A percentile compares a stretch with the other conserved stretches of the same genome.
Conservation (phyloP, 2,888 invertebrate genomes). For the Xanthia togata region DNA sequence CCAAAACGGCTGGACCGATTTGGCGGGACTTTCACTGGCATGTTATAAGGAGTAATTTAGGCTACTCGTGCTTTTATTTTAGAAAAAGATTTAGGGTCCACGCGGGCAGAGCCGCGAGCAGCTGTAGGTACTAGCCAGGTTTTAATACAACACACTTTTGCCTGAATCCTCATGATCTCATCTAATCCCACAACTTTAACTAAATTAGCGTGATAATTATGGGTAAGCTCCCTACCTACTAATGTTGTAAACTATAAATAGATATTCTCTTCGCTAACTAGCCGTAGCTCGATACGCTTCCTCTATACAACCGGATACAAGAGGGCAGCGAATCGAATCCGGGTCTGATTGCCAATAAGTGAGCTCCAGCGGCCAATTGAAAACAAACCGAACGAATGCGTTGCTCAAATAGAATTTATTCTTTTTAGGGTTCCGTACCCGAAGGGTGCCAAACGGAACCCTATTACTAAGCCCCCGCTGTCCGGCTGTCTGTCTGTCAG, state of each 20-base stretch:
- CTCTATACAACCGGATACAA: not conserved
- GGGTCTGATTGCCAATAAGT: slow-evolving; percentile 26
- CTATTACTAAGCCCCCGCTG: not conserved
- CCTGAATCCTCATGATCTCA: no score
- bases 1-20: no score
- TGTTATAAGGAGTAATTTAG: no score
- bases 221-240: not conserved
- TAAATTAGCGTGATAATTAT: no score
- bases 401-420: not conserved
- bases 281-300: not conserved
- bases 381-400: slow-evolving; percentile 12
- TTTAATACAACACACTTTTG: no score
- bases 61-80: no score
- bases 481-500: not conserved
- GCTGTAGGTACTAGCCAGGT: no score
- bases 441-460: not conserved
- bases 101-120: no score
- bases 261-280: slow-evolving; percentile 16
- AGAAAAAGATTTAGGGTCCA: no score
- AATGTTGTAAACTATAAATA: not conserved
- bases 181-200: no score
- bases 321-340: slow-evolving; percentile 11
- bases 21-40: no score
- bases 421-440: not conserved
- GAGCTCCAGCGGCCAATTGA: slow-evolving; percentile 19